These are phyloP conservation scores for Ictalurus punctatus DNA, from an alignment of 2,113 vertebrate genomes.

Conservation along the genomic window DNA sequence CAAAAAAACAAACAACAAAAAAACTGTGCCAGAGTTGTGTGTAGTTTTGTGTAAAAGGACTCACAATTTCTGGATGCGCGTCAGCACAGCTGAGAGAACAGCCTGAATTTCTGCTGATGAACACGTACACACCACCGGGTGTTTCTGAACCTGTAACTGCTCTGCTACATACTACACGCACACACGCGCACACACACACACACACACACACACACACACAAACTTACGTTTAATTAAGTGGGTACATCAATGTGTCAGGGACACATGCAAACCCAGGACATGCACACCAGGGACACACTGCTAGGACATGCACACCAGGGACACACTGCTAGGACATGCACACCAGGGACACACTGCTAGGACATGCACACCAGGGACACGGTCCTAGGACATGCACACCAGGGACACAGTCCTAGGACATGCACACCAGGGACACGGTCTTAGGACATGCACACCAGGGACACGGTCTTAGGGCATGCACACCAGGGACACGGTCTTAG, in stretches of 20 bases:
- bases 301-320: too few relatives aligned
- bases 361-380: not conserved
- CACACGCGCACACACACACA: conserved; percentile 40
- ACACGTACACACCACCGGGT: conserved; percentile 86
- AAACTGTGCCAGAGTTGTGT: not conserved
- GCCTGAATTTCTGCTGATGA: conserved; percentile 86
- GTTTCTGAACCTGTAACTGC: conserved; percentile 83
- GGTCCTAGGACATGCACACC: not conserved
- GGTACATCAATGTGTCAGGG: not conserved
- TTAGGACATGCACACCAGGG: too few relatives aligned
- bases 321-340: too few relatives aligned
- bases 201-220: conserved; percentile 28
- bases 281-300: too few relatives aligned
- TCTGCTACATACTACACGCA: conserved; percentile 79
- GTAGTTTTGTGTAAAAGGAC: conserved; percentile 52
- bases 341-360: not conserved
- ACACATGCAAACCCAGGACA: not conserved
- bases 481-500: not conserved
- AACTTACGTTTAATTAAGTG: not conserved
- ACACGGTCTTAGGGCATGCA: too few relatives aligned
- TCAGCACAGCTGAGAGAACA: conserved; percentile 82
- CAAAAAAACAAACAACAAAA: too few relatives aligned
- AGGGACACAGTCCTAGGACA: too few relatives aligned
- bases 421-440: not conserved
- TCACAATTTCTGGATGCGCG: conserved; percentile 91